Evolutionary conservation across 2,888 invertebrate species (phyloP).

Genomic region (Prosapia bicincta): DNA sequence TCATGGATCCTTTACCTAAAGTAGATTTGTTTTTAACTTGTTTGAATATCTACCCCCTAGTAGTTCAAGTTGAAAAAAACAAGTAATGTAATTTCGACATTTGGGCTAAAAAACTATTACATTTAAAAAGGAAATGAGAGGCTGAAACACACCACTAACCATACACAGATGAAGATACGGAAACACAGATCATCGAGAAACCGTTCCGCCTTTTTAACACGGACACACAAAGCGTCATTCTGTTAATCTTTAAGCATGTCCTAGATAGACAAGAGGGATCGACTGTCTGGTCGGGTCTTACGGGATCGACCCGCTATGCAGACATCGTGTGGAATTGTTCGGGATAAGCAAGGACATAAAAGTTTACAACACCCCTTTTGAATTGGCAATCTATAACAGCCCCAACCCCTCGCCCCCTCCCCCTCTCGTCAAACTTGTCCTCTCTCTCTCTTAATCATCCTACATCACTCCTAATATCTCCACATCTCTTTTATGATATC

Average conservation of each 20-base stretch:
- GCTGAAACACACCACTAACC: too few species aligned
- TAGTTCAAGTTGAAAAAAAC: too few species aligned
- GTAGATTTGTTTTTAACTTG: too few species aligned
- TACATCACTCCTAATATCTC: conserved; percentile 20
- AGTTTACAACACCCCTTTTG: conserved; percentile 34
- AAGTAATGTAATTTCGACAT: too few species aligned
- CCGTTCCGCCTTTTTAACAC: too few species aligned
- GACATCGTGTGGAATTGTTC: conserved; percentile 23
- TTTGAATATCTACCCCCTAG: too few species aligned
- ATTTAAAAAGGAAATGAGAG: too few species aligned
- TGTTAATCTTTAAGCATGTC: neutral
- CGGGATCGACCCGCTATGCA: conserved; percentile 19
- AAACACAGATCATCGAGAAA: too few species aligned
- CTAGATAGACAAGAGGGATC: neutral
- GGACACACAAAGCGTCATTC: neutral
- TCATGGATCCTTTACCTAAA: too few species aligned
- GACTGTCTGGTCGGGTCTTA: neutral
- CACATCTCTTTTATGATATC: conserved; percentile 25
- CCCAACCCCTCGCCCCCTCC: conserved; percentile 9
- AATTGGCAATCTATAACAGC: conserved; percentile 31
- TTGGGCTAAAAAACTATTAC: too few species aligned
- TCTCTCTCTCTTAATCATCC: conserved; percentile 23
- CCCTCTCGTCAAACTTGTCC: neutral
- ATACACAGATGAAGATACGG: too few species aligned
- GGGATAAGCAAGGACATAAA: conserved; percentile 40